phyloP scores from a whole-genome alignment of 2,113 vertebrate species.

The Bubalus kerabau region DNA sequence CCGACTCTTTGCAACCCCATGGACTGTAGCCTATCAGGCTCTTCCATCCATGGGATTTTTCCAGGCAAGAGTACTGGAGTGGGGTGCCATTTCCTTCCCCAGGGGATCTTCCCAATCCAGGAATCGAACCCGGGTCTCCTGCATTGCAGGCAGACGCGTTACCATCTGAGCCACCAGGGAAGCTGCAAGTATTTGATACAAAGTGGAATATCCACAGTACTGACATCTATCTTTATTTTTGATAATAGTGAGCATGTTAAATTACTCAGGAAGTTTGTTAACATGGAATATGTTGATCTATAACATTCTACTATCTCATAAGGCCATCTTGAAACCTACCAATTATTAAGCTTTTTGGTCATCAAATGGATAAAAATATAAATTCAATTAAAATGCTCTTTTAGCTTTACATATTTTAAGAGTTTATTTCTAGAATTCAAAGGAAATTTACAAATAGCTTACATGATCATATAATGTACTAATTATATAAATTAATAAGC shows the following conservation, averaged over 20 bases:
- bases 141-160: no score
- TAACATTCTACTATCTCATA: neutral
- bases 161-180: no score
- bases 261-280: neutral
- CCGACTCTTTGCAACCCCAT: no score
- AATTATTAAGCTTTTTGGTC: neutral
- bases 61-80: no score
- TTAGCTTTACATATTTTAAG: neutral
- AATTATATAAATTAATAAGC: neutral
- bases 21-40: no score
- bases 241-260: neutral
- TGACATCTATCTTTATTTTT: neutral
- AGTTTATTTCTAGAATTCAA: conserved; percentile 1
- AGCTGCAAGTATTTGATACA: neutral
- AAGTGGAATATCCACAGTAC: neutral
- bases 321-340: neutral
- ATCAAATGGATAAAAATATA: neutral
- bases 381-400: neutral
- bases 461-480: neutral
- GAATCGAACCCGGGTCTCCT: no score
- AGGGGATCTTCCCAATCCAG: no score
- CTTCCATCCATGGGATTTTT: no score
- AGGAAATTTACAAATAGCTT: neutral
- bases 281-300: neutral
- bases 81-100: no score